Base-by-base conservation (phyloP, 2,113 vertebrate genomes). In the Ploceus nigricollis region DNA sequence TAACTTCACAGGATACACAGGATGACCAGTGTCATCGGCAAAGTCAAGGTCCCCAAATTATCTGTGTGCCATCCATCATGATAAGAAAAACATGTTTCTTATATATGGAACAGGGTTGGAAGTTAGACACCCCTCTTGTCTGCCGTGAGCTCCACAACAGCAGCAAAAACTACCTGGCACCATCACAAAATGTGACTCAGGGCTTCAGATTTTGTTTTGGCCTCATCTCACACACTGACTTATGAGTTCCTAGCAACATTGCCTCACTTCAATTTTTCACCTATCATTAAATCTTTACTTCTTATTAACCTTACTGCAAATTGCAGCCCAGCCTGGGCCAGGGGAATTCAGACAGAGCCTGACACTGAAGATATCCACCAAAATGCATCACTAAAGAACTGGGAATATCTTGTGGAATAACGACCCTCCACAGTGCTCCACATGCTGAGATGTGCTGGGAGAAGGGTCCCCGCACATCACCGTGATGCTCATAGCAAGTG, bases 401-500 rank as follows among this genome's bases (percentile, higher is more conserved):
- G n/a, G 68, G 37, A 65, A 31, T 78, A 61, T 35, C 25, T 56
- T 82, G 45, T 84, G 75, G 92, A 81, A 51, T 70, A 73, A n/a
- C 22, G 81, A 10, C 24, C 5, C 28, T 64, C 35, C 54, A 44
- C 9, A 42, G 65, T 11, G 24, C 15, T 79, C 63, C 64, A 57
- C 15, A 12, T 1, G 3, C n/a, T 48, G 48, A 22, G 47, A 75
- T 1, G 0, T 1, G 4, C 27, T 66, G 22, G 42, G 54, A 80
- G n/a, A 47, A 20, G 22, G 24, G 16, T 57, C 50, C n/a, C 30
- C 1, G 4, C 17, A 24, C 4, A 1, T 37, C 71, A 63, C 30
- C 0, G 0, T 1, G 13, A 39, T 35, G 19, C 48, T 58, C 23
- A 30, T 0, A 48, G 30, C 39, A 79, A 61, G 71, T 31, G 39